These are phyloP conservation scores for Tenodera sinensis DNA, from an alignment of 2,888 invertebrate species.

Conservation along the genomic window DNA sequence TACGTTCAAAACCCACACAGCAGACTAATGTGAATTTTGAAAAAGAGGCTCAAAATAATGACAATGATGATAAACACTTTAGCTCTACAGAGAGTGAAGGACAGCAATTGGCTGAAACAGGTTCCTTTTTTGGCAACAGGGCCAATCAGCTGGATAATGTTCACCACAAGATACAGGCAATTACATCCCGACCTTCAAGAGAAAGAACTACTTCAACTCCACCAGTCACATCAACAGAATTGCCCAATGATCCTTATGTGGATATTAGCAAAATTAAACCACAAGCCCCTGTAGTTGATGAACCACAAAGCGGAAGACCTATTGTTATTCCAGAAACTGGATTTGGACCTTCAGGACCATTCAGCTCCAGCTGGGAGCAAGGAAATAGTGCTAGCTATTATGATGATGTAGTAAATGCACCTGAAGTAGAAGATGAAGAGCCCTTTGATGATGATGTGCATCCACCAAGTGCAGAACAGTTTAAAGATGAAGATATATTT, in stretches of 20 bases:
- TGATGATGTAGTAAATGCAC: not conserved
- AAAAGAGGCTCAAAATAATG: not conserved
- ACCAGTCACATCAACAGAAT: not conserved
- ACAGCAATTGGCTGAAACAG: slow-evolving; percentile 72
- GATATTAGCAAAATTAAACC: not conserved
- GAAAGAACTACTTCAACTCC: not conserved
- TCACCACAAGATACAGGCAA: not conserved
- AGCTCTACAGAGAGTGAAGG: slow-evolving; percentile 48
- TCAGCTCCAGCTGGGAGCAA: not conserved
- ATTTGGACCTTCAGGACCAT: not conserved
- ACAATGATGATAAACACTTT: not conserved
- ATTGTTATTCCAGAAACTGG: not conserved
- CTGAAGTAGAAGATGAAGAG: not conserved
- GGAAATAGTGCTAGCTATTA: not conserved
- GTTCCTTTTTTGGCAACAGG: slow-evolving; percentile 63
- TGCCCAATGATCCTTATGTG: not conserved
- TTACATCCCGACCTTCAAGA: not conserved
- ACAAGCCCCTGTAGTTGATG: not conserved
- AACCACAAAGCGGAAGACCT: slow-evolving; percentile 1
- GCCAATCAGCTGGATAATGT: slow-evolving; percentile 35
- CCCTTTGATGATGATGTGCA: not conserved
- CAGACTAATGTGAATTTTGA: not conserved
- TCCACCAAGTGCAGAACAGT: not conserved
- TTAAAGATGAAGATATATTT: slow-evolving; percentile 3
- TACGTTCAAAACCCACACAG: not conserved